Evolutionary conservation across 2,888 invertebrate genomes (phyloP).

Genomic region (Mythimna albipuncta): DNA sequence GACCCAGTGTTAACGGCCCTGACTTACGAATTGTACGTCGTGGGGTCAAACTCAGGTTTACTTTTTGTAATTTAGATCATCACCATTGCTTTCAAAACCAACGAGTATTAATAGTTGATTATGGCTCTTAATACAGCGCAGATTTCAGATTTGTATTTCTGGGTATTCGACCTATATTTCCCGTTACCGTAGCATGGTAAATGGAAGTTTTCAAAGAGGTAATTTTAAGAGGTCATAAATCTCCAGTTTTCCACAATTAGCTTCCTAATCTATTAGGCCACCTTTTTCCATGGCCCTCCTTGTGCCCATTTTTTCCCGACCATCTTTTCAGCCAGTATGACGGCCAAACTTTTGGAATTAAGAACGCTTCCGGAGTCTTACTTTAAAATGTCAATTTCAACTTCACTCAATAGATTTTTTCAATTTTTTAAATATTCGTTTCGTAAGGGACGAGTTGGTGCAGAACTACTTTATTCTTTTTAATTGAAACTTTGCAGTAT

Average conservation of each 20-base stretch:
- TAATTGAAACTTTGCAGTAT: constrained; percentile 56
- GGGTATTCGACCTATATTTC: not conserved
- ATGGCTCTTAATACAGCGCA: not conserved
- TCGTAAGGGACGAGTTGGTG: constrained; percentile 35
- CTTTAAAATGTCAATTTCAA: constrained; percentile 49
- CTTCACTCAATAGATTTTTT: constrained; percentile 41
- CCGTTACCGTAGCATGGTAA: not conserved
- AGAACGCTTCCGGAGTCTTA: constrained; percentile 11
- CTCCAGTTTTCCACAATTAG: constrained; percentile 2
- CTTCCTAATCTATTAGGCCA: not conserved
- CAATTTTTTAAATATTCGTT: constrained; percentile 39
- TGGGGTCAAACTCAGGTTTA: no score
- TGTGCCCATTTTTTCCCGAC: not conserved
- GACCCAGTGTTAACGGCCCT: no score
- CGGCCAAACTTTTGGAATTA: constrained; percentile 41
- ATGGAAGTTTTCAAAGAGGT: constrained; percentile 6
- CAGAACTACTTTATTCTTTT: constrained; percentile 53
- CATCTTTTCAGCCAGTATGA: constrained; percentile 30
- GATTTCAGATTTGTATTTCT: not conserved
- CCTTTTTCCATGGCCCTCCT: not conserved
- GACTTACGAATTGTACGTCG: no score
- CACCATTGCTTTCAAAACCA: no score
- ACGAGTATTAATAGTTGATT: not conserved
- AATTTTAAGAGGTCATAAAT: constrained; percentile 6
- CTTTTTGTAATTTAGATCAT: no score